Conservation (phyloP, 2,888 invertebrate genomes). For the Atethmia centrago region DNA sequence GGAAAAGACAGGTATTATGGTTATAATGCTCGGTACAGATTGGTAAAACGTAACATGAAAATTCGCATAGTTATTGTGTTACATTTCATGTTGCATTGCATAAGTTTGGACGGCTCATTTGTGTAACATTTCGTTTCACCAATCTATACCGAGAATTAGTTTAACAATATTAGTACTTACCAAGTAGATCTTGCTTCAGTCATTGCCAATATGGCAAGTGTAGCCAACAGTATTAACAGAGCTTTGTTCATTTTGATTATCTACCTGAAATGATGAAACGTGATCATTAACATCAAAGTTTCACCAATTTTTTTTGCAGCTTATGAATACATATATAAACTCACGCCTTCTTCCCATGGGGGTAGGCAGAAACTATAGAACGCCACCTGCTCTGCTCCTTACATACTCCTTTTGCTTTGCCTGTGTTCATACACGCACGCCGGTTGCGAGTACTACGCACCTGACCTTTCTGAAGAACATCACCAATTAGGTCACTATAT, state of each 20-base stretch:
- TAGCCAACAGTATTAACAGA: slow-evolving; percentile 67
- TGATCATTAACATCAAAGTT: not conserved
- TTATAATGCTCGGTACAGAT: not conserved
- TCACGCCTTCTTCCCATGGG: no score
- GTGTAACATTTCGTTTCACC: not conserved
- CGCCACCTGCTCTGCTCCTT: no score
- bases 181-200: slow-evolving; percentile 69
- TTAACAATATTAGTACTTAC: slow-evolving; percentile 44
- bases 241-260: slow-evolving; percentile 71
- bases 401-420: no score
- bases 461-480: no score
- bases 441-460: no score
- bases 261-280: slow-evolving; percentile 31
- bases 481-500: no score
- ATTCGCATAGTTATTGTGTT: not conserved
- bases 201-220: slow-evolving; percentile 66
- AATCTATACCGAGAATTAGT: not conserved
- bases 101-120: not conserved
- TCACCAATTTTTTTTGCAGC: not conserved
- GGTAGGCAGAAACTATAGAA: no score
- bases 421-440: no score
- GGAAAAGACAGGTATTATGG: not conserved
- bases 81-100: not conserved
- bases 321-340: not conserved
- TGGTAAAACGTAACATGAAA: not conserved